These are phyloP conservation scores for Dasypogon diadema DNA, from an alignment of 2,888 invertebrate species.

Conservation along the genomic window DNA sequence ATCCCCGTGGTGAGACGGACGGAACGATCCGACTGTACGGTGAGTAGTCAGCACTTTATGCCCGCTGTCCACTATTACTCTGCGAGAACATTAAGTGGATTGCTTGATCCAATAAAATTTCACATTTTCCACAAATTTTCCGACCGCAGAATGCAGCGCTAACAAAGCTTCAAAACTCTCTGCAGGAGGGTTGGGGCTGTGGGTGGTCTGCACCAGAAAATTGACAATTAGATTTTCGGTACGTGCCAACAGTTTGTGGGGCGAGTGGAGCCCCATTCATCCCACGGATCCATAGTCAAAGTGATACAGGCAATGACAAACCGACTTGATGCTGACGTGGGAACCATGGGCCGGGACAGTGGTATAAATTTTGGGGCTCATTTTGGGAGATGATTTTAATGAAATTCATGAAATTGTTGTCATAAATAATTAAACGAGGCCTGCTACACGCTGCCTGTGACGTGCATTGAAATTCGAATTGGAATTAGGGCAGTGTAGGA, in stretches of 20 bases:
- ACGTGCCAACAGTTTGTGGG: slow-evolving; percentile 23
- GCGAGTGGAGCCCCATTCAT: not conserved
- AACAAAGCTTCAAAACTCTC: slow-evolving; percentile 40
- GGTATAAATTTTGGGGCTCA: slow-evolving; percentile 48
- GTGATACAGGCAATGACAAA: slow-evolving; percentile 18
- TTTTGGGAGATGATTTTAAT: slow-evolving; percentile 61
- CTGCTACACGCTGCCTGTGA: slow-evolving; percentile 48
- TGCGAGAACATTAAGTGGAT: slow-evolving; percentile 47
- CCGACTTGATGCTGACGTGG: slow-evolving; percentile 23
- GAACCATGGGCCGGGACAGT: slow-evolving; percentile 6
- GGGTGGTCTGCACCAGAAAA: slow-evolving; percentile 1
- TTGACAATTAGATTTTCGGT: slow-evolving; percentile 48
- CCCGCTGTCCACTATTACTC: slow-evolving; percentile 6
- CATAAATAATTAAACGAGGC: slow-evolving; percentile 64
- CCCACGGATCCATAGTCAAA: slow-evolving; percentile 12
- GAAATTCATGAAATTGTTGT: slow-evolving; percentile 65
- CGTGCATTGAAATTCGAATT: slow-evolving; percentile 48
- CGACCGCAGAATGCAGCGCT: slow-evolving; percentile 46
- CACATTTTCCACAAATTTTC: slow-evolving; percentile 49
- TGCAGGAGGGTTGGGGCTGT: not conserved
- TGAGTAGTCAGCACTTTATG: slow-evolving; percentile 68
- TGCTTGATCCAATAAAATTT: slow-evolving; percentile 51
- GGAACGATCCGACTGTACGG: slow-evolving; percentile 90
- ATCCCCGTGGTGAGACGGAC: slow-evolving; percentile 90
- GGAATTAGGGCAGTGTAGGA: slow-evolving; percentile 40